Conservation (phyloP, 1,140 invertebrate species). For the Cepaea nemoralis region DNA sequence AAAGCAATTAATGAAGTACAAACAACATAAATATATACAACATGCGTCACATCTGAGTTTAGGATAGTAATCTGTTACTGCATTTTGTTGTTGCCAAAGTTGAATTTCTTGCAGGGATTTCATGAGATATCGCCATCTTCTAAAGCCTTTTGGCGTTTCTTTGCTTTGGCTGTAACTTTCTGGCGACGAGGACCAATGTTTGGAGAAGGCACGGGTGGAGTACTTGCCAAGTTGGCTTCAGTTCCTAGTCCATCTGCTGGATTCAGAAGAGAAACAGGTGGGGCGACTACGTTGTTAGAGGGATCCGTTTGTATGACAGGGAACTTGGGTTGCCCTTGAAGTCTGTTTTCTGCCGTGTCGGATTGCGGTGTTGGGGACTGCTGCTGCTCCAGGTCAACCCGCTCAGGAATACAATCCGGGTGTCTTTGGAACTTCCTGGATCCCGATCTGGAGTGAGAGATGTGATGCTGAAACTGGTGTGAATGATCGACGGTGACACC, state of each 20-base stretch:
- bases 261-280: neutral
- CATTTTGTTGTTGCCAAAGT: too few species aligned
- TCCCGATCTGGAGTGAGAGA: constrained; percentile 28
- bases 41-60: too few species aligned
- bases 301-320: neutral
- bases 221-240: neutral
- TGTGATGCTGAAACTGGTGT: constrained; percentile 14
- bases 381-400: constrained; percentile 33
- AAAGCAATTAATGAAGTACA: too few species aligned
- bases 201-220: constrained; percentile 48
- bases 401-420: constrained; percentile 48
- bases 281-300: neutral
- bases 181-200: constrained; percentile 54
- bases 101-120: neutral
- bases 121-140: constrained; percentile 38
- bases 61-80: too few species aligned
- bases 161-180: constrained; percentile 66
- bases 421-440: constrained; percentile 42
- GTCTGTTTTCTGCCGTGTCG: neutral
- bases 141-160: constrained; percentile 61
- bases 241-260: neutral
- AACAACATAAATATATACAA: too few species aligned
- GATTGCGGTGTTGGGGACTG: neutral
- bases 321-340: constrained; percentile 4
- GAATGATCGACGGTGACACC: constrained; percentile 14